Conservation (phyloP, 2,113 vertebrate species). For the Xenopus laevis region DNA sequence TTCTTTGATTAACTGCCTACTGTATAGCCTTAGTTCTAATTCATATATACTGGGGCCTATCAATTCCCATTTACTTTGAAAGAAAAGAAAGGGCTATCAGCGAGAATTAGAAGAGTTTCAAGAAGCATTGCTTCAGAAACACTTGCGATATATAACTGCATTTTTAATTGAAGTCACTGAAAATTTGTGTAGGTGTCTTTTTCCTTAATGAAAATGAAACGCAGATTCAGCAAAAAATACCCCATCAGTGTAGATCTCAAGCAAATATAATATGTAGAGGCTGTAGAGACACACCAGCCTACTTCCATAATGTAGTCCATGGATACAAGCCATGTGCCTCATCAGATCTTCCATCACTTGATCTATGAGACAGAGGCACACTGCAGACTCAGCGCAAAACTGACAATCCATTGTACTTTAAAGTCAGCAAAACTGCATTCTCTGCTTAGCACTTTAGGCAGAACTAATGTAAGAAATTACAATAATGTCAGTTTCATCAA, state of each 20-base stretch:
- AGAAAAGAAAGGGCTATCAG: no score
- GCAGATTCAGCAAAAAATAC: not conserved
- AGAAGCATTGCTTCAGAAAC: no score
- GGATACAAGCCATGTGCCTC: constrained; percentile 20
- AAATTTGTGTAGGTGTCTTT: no score
- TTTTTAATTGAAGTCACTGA: no score
- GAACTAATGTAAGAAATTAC: constrained; percentile 17
- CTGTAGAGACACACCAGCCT: constrained; percentile 17
- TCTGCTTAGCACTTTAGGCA: not conserved
- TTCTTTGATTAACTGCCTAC: no score
- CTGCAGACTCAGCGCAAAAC: constrained; percentile 13
- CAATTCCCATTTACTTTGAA: no score
- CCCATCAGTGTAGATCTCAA: not conserved
- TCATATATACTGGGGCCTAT: no score
- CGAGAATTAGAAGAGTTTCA: no score
- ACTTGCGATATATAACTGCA: no score
- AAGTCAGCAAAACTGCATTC: constrained; percentile 17
- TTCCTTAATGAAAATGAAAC: not conserved
- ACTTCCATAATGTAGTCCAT: not conserved
- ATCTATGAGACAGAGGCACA: constrained; percentile 29
- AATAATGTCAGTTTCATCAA: constrained; percentile 9
- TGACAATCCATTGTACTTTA: constrained; percentile 13
- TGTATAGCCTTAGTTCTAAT: no score
- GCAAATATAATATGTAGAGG: constrained; percentile 23
- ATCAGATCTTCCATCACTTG: constrained; percentile 27